Evolutionary conservation across 2,797 vertebrate genomes (phyloP).

Genomic region (Fringilla coelebs): DNA sequence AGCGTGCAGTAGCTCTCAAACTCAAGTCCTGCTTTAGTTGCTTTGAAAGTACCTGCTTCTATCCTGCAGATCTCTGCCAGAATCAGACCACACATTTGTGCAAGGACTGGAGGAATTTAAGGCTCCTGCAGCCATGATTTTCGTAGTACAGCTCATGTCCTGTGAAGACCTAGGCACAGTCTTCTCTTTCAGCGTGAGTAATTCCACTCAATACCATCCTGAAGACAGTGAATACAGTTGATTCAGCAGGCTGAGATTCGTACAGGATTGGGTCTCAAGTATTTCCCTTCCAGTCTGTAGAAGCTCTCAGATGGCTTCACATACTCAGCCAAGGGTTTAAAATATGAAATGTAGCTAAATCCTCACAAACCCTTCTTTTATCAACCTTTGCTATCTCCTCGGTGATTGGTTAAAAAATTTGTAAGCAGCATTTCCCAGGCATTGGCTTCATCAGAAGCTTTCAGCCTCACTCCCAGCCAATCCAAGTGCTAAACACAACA

Average conservation of each 20-base stretch:
- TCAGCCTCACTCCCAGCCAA: slow-evolving; percentile 14
- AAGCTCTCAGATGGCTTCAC: slow-evolving; percentile 12
- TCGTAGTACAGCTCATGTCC: background rate
- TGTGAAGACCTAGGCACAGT: background rate
- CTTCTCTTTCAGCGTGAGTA: slow-evolving; percentile 25
- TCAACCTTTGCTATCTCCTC: background rate
- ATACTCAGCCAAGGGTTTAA: background rate
- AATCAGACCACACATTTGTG: background rate
- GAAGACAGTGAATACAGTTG: background rate
- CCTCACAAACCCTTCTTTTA: background rate
- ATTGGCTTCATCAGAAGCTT: slow-evolving; percentile 16
- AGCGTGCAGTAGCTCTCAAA: background rate
- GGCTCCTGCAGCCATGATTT: background rate
- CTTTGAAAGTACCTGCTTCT: background rate
- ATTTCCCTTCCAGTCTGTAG: background rate
- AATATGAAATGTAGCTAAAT: slow-evolving; percentile 40
- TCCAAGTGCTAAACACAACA: slow-evolving; percentile 31
- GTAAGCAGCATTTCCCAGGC: background rate
- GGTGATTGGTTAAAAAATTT: background rate
- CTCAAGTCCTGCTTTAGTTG: background rate
- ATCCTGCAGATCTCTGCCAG: background rate
- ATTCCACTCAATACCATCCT: background rate
- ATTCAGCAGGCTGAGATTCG: background rate
- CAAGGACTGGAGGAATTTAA: background rate
- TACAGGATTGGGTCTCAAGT: background rate